Percentiles rank a stretch among this genome's conserved stretches.
These are phyloP conservation scores for Diplogasteroides magnus DNA, from an alignment of 1,140 invertebrate species.

Conservation along the genomic window DNA sequence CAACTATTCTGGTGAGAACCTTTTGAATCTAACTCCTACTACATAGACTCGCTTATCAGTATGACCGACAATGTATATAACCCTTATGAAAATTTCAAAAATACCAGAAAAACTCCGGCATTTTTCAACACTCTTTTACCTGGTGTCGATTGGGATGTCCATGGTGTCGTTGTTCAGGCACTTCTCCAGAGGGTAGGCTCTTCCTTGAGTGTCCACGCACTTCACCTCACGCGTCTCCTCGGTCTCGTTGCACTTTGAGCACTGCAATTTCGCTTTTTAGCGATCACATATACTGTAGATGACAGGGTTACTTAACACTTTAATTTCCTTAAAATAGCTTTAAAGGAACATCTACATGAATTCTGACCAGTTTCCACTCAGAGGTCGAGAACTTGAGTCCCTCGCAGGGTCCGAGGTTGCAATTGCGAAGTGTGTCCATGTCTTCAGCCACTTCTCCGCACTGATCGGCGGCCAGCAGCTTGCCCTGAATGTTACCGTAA, in stretches of 20 bases:
- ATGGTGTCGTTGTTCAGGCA: constrained; percentile 47
- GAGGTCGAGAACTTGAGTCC: constrained; percentile 83
- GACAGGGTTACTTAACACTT: constrained; percentile 4
- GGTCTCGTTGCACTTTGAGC: constrained; percentile 52
- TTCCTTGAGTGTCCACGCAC: constrained; percentile 47
- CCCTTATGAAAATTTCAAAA: no score
- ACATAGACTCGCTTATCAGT: no score
- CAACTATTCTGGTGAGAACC: no score
- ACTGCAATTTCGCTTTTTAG: constrained; percentile 18
- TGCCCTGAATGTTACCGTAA: not conserved
- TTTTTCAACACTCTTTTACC: no score
- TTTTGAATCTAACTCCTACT: no score
- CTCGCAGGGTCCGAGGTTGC: constrained; percentile 75
- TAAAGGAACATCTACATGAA: constrained; percentile 13
- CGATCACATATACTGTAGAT: not conserved
- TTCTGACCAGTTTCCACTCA: constrained; percentile 78
- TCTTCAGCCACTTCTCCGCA: constrained; percentile 65
- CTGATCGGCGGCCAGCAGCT: not conserved
- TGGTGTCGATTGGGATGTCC: constrained; percentile 46
- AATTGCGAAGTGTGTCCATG: constrained; percentile 68
- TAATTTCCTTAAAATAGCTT: constrained; percentile 12
- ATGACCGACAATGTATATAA: no score
- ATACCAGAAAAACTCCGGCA: no score
- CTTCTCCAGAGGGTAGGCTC: constrained; percentile 50
- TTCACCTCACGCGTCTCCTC: constrained; percentile 53